Evolutionary conservation across 2,113 vertebrate genomes (phyloP), one percentile per base, ranked within the genome.

Genomic region (Andinoacara biseriatus): DNA sequence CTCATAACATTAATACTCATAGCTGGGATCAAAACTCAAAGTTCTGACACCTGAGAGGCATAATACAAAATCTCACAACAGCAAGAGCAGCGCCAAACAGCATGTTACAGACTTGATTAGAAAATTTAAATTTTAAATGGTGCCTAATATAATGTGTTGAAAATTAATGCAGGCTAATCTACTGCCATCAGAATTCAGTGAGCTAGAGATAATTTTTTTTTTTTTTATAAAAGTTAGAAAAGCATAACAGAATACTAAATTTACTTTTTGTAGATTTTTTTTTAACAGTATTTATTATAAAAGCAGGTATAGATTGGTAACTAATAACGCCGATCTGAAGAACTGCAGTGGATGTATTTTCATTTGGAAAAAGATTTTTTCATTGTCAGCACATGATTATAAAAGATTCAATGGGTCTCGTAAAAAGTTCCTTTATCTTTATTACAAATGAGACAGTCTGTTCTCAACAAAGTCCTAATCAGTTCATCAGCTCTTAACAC

Each of bases 391-490:
- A 52, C 26, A 72, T 49, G 65, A 52, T 52, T 72, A 52, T 72
- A 52, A 72, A 31, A 72, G 65, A 72, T 52, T 72, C 65, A 72
- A 26, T 72, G 17, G 65, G 65, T 52, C 65, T 72, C 65, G 13
- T 72, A 69, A 81, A 74, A 29, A 9, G 13, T 5, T 74, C 22
- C 11, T 10, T 56, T 17, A 38, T 74, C 62, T 38, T 80, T 13
- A 52, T 35, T 26, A 84, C 7, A 58, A 77, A 62, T 33, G 17
- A 18, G 58, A 46, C 1, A 72, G 22, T 58, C 38, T 63, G n/a
- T 74, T 69, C 49, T 74, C 58, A 40, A 69, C 38, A 56, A 33
- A 78, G 26, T 63, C 33, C 38, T 81, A 59, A 89, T 87, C 85
- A 72, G 72, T 59, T 56, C 56, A 83, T 20, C 63, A 29, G 59